These are phyloP conservation scores for Caenorhabditis inopinata DNA, from an alignment of 1,140 invertebrate species.

Conservation along the genomic window DNA sequence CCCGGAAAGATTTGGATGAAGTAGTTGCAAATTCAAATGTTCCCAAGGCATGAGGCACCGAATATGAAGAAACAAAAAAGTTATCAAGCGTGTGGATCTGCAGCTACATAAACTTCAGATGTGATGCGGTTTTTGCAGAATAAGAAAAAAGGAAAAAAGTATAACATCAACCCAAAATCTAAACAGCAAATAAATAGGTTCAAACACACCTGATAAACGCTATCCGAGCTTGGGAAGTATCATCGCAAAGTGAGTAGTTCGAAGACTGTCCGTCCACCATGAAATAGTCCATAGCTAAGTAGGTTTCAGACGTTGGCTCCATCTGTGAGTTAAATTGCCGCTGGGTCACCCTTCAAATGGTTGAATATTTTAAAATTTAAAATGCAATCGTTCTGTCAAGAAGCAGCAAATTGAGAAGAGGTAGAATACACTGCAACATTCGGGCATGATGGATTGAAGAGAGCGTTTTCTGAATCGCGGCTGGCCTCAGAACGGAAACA, in stretches of 20 bases:
- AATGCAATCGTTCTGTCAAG: not conserved
- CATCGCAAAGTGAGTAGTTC: not conserved
- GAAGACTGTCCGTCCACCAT: not conserved
- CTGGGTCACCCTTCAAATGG: not conserved
- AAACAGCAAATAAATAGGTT: too few species aligned
- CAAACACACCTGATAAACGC: conserved; percentile 6
- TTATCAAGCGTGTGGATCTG: not conserved
- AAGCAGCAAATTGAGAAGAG: not conserved
- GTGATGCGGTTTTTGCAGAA: not conserved
- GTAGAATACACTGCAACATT: not conserved
- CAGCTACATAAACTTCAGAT: not conserved
- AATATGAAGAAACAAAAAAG: conserved; percentile 13
- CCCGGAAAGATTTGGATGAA: not conserved
- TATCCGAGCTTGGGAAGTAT: not conserved
- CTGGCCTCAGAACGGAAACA: not conserved
- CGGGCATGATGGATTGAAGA: not conserved
- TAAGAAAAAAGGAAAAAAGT: not conserved
- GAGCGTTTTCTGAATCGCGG: not conserved
- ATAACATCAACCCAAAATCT: too few species aligned
- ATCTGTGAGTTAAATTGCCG: not conserved
- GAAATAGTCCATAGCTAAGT: not conserved
- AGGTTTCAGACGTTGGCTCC: not conserved
- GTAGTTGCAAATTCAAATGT: not conserved
- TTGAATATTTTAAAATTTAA: not conserved
- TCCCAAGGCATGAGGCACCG: not conserved